Conservation (phyloP, 1,140 invertebrate species). For the Anthonomus grandis region DNA sequence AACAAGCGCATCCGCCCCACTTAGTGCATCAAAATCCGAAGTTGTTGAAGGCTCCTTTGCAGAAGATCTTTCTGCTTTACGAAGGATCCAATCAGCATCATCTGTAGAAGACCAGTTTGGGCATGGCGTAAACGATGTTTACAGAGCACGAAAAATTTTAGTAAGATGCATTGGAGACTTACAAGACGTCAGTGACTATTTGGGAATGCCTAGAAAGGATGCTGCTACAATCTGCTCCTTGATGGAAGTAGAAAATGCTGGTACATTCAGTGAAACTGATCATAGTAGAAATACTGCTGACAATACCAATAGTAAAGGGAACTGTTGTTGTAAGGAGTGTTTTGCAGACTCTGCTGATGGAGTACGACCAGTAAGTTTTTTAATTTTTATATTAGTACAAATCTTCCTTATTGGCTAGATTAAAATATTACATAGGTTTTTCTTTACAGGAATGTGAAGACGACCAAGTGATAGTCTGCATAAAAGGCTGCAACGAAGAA, state of each 20-base stretch:
- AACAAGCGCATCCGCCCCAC: neutral
- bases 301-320: neutral
- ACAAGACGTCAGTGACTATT: slow-evolving; percentile 15
- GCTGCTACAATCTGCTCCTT: slow-evolving; percentile 5
- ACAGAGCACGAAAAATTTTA: slow-evolving; percentile 13
- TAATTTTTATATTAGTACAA: neutral
- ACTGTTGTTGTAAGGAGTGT: slow-evolving; percentile 10
- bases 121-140: slow-evolving; percentile 8
- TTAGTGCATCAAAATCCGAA: slow-evolving; percentile 10
- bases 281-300: too few relatives aligned
- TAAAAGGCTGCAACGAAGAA: slow-evolving; percentile 31
- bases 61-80: neutral
- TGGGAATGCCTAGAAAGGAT: slow-evolving; percentile 1
- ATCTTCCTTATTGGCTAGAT: too few relatives aligned
- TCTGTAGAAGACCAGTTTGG: slow-evolving; percentile 3
- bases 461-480: slow-evolving; percentile 30
- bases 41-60: neutral
- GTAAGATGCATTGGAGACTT: slow-evolving; percentile 19
- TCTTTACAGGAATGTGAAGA: slow-evolving; percentile 18
- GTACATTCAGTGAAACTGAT: neutral
- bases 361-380: neutral
- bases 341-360: neutral
- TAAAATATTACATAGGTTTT: neutral
- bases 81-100: neutral
- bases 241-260: neutral